Conservation (phyloP, 2,113 vertebrate genomes). For the Taxidea taxus region DNA sequence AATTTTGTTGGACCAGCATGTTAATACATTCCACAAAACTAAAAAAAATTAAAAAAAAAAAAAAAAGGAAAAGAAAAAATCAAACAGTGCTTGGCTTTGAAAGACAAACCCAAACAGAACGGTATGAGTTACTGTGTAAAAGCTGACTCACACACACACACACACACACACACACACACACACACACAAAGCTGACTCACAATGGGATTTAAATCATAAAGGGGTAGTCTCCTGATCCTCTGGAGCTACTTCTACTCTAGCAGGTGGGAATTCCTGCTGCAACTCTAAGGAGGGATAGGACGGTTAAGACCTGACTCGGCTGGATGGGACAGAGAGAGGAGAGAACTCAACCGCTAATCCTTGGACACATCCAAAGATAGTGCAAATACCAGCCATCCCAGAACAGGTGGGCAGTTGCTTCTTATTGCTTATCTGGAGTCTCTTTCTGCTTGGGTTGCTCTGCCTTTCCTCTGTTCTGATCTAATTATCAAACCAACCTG, state of each 20-base stretch:
- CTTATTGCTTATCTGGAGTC: not conserved
- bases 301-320: not conserved
- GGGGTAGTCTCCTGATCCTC: not conserved
- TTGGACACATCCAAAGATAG: not conserved
- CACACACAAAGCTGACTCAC: not conserved
- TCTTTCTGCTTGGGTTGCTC: not conserved
- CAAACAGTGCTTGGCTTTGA: not conserved
- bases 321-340: not conserved
- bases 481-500: not conserved
- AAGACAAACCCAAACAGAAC: not conserved
- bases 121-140: not conserved
- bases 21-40: not conserved
- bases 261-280: fast-evolving
- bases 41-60: not conserved
- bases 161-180: no score
- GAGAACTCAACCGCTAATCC: not conserved
- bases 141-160: not conserved
- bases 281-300: not conserved
- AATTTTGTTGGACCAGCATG: not conserved
- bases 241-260: not conserved
- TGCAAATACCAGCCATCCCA: not conserved
- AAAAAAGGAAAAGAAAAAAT: not conserved
- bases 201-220: not conserved
- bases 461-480: not conserved
- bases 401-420: not conserved